Evolutionary conservation across 2,888 invertebrate genomes (phyloP), one percentile per base, ranked within the genome.

Genomic region (Phyllotreta cruciferae): DNA sequence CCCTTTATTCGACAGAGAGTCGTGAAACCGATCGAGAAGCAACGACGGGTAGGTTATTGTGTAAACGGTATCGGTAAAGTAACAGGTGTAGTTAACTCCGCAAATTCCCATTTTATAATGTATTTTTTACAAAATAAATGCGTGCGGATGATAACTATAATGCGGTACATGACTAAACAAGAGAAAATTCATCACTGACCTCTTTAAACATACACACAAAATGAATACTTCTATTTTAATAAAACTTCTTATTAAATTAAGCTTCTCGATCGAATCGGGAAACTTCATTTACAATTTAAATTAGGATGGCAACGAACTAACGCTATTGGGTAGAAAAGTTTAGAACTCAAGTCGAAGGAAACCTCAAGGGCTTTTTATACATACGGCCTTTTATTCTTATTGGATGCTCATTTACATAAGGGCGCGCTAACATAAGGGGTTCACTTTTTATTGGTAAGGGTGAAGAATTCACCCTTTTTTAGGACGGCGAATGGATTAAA

Each of bases 201-300:
- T 1, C 24, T 24, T 24, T 24, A 24, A 24, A 24, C 24, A 24
- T 24, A 24, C 4, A 24, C 24, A 24, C 24, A 4, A 24, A 24
- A 24, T n/a, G n/a, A n/a, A n/a, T 42, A 11, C 42, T 13, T 13
- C 42, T 24, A 45, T 45, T 9, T 24, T 24, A 24, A 24, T 24
- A 24, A 24, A 24, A 24, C 24, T 24, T 24, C 4, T 24, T 24
- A 24, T 24, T 24, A 24, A 24, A 24, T 24, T 24, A 24, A 24
- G 24, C 24, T 24, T 24, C 41, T 8, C 36, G 42, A 47, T 52
- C 52, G 61, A 42, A 50, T 11, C 45, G 7, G 6, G 9, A 47
- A 41, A 50, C 52, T 50, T 63, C 72, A 77, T 77, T 77, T 77
- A 72, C 75, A 77, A 75, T 77, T 78, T 77, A 77, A 78, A 76